Evolutionary conservation across 1,140 invertebrate genomes (phyloP), one percentile per base, ranked within the genome.

Genomic region (Drosophila willistoni): DNA sequence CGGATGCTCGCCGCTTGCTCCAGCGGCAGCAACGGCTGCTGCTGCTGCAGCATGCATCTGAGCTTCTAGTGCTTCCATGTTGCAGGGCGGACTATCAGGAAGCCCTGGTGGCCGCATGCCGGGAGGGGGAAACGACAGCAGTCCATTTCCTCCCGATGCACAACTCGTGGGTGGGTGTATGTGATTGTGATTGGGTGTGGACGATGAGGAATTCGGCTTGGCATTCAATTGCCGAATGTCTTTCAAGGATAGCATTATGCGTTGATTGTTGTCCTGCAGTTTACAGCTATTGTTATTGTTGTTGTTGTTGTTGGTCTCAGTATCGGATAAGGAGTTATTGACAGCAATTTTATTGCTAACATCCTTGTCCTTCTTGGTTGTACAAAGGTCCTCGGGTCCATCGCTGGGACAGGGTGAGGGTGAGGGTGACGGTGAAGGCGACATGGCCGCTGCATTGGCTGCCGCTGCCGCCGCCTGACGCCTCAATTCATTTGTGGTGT

Each of bases 311-410:
- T 64, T 81, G 61, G 68, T 69, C 42, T 84, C 87, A 51, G 55
- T 70, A 19, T 91, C 84, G 7, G 81, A 70, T 10, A 60, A 60
- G 60, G 17, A 7, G 17, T 9, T 51, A 51, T 67, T 73, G 25
- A 72, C 57, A 47, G 57, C 69, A 6, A 56, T 63, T 19, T 64
- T 10, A 55, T 47, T 17, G 25, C 63, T 36, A 34, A 47, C 68
- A 9, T 83, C 76, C 63, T 90, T 89, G 34, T 83, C 81, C 60
- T 90, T 90, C 59, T 92, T 93, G 70, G 93, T 93, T 71, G 93
- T 92, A 68, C 93, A 93, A 1, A 94, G 79, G 77, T 94, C 93
- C 73, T 94, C 93, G 4, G 93, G 91, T 2, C 83, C 91, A 42
- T 92, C 91, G 22, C 77, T 90, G 42, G 75, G 78, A 22, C 73